Conservation (phyloP, 2,113 vertebrate genomes). For the Canis aureus region DNA sequence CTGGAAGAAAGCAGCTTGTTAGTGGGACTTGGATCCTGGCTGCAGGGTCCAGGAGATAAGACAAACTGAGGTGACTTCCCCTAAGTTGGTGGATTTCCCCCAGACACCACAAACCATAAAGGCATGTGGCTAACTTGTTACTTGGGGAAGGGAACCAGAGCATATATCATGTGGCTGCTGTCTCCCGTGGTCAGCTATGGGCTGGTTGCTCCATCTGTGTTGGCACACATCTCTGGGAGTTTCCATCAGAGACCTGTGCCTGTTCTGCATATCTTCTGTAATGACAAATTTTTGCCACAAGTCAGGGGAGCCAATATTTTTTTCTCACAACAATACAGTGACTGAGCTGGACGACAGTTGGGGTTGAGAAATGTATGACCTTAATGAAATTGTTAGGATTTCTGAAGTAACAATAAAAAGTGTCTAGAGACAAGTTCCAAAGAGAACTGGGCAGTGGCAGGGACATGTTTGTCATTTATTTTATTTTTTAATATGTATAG, state of each 20-base stretch:
- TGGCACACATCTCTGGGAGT: not conserved
- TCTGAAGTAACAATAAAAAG: slow-evolving; percentile 8
- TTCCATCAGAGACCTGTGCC: not conserved
- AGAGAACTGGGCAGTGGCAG: not conserved
- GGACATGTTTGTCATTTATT: not conserved
- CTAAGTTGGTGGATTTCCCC: not conserved
- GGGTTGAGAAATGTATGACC: not conserved
- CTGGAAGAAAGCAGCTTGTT: not conserved
- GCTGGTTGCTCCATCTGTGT: not conserved
- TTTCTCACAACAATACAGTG: not conserved
- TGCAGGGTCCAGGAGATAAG: not conserved
- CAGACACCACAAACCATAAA: not conserved
- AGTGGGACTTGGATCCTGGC: not conserved
- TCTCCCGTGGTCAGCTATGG: not conserved
- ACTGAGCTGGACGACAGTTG: not conserved
- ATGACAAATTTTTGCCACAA: not conserved
- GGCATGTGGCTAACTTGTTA: not conserved
- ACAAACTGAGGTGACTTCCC: not conserved
- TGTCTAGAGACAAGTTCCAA: not conserved
- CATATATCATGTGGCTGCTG: too few relatives aligned
- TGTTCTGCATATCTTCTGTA: not conserved
- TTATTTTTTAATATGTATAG: not conserved
- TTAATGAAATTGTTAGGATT: not conserved
- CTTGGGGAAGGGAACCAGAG: not conserved
- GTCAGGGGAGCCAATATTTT: not conserved